phyloP scores from a whole-genome alignment of 2,888 invertebrate species.

The Cephus sareptanus region DNA sequence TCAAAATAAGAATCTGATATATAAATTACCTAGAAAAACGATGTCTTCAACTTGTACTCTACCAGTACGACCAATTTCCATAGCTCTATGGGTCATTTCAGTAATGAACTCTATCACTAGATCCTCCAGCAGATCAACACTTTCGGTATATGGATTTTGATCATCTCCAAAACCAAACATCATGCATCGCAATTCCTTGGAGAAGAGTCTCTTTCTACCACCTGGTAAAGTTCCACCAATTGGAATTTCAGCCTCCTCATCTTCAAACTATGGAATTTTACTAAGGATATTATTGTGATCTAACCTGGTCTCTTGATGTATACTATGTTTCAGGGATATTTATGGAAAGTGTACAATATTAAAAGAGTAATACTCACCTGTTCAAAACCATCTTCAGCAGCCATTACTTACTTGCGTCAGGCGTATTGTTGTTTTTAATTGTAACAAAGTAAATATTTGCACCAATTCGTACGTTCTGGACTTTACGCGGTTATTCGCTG shows the following conservation, averaged over 20 bases:
- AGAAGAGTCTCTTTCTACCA: slow-evolving; percentile 87
- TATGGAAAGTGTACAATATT: not conserved
- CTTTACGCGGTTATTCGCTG: no score
- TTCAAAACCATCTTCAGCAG: slow-evolving; percentile 51
- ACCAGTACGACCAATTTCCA: slow-evolving; percentile 97
- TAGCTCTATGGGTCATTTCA: slow-evolving; percentile 92
- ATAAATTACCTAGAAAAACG: slow-evolving; percentile 72
- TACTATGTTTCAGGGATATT: not conserved
- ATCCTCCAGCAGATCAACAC: slow-evolving; percentile 97
- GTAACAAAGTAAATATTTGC: no score
- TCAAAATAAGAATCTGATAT: not conserved
- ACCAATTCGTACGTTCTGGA: no score
- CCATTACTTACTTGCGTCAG: slow-evolving; percentile 29
- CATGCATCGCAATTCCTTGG: slow-evolving; percentile 95
- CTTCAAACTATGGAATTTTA: slow-evolving; percentile 68
- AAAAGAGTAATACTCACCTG: slow-evolving; percentile 37
- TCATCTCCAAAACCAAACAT: slow-evolving; percentile 99
- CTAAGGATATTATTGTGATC: not conserved
- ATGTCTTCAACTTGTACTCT: slow-evolving; percentile 98
- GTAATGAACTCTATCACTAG: slow-evolving; percentile 97
- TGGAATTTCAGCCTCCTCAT: slow-evolving; percentile 77
- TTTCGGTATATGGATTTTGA: slow-evolving; percentile 98
- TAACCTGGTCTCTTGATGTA: not conserved
- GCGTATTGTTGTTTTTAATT: no score
- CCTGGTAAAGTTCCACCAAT: slow-evolving; percentile 73